phyloP scores from a whole-genome alignment of 2,888 invertebrate genomes.

The Drosophila quinaria region DNA sequence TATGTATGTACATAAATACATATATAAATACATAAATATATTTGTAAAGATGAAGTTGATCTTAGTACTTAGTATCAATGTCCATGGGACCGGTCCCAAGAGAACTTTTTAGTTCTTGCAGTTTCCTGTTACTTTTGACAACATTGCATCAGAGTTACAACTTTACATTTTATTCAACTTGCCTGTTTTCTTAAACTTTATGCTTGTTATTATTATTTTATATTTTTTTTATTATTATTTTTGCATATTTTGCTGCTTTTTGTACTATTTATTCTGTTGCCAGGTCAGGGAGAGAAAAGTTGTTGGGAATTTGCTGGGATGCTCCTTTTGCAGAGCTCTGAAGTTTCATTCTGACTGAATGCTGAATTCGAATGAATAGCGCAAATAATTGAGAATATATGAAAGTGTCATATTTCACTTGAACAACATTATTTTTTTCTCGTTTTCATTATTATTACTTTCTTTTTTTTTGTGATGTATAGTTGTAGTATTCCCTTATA shows the following conservation, averaged over 20 bases:
- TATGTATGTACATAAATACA: background rate
- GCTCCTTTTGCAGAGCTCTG: slow-evolving; percentile 21
- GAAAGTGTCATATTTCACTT: slow-evolving; percentile 76
- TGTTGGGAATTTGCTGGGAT: slow-evolving; percentile 1
- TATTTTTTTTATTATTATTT: background rate
- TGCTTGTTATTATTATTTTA: background rate
- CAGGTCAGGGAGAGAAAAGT: background rate
- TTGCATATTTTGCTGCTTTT: background rate
- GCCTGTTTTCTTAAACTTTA: slow-evolving; percentile 9
- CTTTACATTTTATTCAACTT: slow-evolving; percentile 47
- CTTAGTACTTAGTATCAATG: slow-evolving; percentile 20
- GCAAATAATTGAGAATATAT: slow-evolving; percentile 77
- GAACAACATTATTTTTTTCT: slow-evolving; percentile 58
- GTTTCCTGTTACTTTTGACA: slow-evolving; percentile 32
- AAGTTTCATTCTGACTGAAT: slow-evolving; percentile 48
- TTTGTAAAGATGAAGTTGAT: slow-evolving; percentile 4
- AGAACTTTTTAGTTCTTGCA: slow-evolving; percentile 12
- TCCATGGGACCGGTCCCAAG: slow-evolving; percentile 4
- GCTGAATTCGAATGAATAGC: slow-evolving; percentile 63
- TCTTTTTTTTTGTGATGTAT: background rate
- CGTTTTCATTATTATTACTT: background rate
- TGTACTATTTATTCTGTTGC: background rate
- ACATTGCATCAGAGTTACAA: slow-evolving; percentile 35
- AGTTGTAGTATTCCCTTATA: slow-evolving; percentile 16
- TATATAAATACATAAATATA: background rate